phyloP scores from a whole-genome alignment of 2,888 invertebrate species.

The Lasioglossum pauxillum region DNA sequence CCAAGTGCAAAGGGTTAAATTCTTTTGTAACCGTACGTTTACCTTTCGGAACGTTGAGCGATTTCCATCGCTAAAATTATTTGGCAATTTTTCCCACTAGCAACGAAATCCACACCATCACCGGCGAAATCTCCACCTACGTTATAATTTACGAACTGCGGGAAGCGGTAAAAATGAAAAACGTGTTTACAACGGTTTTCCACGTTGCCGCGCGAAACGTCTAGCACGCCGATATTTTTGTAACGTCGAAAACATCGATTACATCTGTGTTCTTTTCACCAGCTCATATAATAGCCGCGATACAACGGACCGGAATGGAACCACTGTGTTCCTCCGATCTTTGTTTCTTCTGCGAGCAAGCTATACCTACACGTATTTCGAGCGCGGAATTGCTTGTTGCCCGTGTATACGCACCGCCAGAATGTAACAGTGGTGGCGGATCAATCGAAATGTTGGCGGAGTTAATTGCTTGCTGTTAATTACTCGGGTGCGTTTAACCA shows the following conservation, averaged over 20 bases:
- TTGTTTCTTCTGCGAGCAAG: constrained; percentile 33
- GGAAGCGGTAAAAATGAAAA: neutral
- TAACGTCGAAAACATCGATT: neutral
- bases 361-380: neutral
- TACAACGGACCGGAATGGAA: neutral
- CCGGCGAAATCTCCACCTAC: neutral
- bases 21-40: neutral
- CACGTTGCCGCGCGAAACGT: neutral
- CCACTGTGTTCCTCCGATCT: neutral
- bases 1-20: neutral
- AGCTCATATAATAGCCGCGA: neutral
- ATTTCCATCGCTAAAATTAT: neutral
- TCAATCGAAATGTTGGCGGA: constrained; percentile 55
- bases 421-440: constrained; percentile 30
- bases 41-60: neutral
- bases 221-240: neutral
- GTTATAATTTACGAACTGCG: neutral
- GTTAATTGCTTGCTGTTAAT: constrained; percentile 67
- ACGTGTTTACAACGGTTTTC: neutral
- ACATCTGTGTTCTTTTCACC: neutral
- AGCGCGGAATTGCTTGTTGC: constrained; percentile 9
- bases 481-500: constrained; percentile 52
- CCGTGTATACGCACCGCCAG: constrained; percentile 19
- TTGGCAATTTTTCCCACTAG: neutral
- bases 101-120: neutral